Base-by-base conservation (phyloP, 1,140 invertebrate species). In the Heliconius eleuchia region DNA sequence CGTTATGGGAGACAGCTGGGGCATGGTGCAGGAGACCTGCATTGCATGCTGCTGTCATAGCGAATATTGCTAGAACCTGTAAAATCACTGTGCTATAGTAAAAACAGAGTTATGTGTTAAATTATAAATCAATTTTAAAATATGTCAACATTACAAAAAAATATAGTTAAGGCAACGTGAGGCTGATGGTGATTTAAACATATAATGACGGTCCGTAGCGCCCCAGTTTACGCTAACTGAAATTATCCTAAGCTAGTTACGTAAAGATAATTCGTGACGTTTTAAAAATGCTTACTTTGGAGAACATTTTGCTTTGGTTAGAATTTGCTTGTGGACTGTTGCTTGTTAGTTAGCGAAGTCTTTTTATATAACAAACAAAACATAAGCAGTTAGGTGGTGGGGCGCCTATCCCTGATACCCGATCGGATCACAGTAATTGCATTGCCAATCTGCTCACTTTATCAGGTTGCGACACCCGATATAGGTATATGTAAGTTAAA, bases 331-430 rank as follows among this genome's bases (percentile, higher is more conserved):
- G 86, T 89, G 84, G 87, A 93, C 91, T 93, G 92, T 83, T 92
- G 87, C 88, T 81, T 81, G 84, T 89, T 78, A 88, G 91, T 89
- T 89, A 87, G 83, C 84, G 86, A 86, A 88, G 84, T 91, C 91
- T 93, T 94, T 94, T 92, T 94, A 94, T 94, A 94, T 93, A 92
- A 92, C 88, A 90, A 94, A 94, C 90, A 92, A 93, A 94, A 92
- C 87, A 90, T 91, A 91, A 89, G 85, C 79, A 81, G 79, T 74
- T 74, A 52, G 73, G 81, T 89, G 88, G 92, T 86, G 92, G 91
- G 83, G 91, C 85, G 84, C 83, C 85, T 92, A 89, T 89, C 91
- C 91, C 92, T 85, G 89, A 94, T 91, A 94, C 92, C 89, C 87
- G 90, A 92, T 91, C 91, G 87, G 88, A 92, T 92, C 89, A 89